Base-by-base conservation (phyloP, 1,140 invertebrate genomes). In the Hyposmocoma kahamanoa region DNA sequence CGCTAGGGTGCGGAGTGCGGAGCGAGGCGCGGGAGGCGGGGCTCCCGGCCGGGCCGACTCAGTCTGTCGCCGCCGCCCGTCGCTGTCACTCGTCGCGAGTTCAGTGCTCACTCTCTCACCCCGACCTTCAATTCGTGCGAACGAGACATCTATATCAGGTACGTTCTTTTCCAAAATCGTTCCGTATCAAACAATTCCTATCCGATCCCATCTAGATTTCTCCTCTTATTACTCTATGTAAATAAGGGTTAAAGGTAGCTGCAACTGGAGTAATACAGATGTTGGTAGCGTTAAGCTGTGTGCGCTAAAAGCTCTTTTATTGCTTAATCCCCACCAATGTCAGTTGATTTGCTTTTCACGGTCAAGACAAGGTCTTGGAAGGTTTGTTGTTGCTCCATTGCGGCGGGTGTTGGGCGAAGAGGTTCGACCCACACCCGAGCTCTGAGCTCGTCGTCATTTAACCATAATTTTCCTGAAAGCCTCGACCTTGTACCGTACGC, bases 131-230 rank as follows among this genome's bases (percentile, higher is more conserved):
- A 68, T 72, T 68, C 69, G 73, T 66, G 67, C 64, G 76, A 84
- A 79, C 74, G 74, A 84, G 78, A 84, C 76, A 57, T 74, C 74
- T 72, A 79, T 81, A 82, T 68, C 72, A 76, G 78, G 78, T 82
- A 63, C 63, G 78, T 66, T 56, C 59, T 64, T 59, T 45, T 20
- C 38, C 38, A 5, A 20, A 20, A 41, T 6, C 32, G 15, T n/a
- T n/a, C n/a, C n/a, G n/a, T n/a, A n/a, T n/a, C n/a, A n/a, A n/a
- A n/a, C n/a, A n/a, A n/a, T n/a, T n/a, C n/a, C n/a, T n/a, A n/a
- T n/a, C n/a, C n/a, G n/a, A n/a, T n/a, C n/a, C n/a, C n/a, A n/a
- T n/a, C n/a, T n/a, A n/a, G n/a, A n/a, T n/a, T n/a, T n/a, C n/a
- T n/a, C n/a, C n/a, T n/a, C n/a, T n/a, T n/a, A n/a, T n/a, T n/a